Conservation (phyloP, 2,888 invertebrate genomes). For the Drosophila putrida region DNA sequence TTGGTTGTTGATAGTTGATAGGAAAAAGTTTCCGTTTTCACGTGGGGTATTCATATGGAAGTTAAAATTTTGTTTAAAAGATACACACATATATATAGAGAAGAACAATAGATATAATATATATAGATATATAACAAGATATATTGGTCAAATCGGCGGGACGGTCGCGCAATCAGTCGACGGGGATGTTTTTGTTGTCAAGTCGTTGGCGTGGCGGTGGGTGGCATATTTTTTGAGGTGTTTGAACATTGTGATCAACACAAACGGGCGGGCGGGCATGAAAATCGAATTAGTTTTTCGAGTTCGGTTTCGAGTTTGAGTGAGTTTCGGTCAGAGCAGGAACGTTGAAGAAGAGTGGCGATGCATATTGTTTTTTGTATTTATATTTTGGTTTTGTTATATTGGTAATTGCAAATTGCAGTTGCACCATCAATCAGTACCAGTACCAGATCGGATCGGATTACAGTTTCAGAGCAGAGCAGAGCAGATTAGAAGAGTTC, state of each 20-base stretch:
- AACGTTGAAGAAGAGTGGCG: conserved; percentile 78
- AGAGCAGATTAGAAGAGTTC: conserved; percentile 77
- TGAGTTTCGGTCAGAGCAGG: conserved; percentile 72
- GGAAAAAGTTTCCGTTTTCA: conserved; percentile 36
- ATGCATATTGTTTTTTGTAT: conserved; percentile 39
- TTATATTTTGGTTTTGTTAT: conserved; percentile 12
- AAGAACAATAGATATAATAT: conserved; percentile 23
- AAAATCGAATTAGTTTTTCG: conserved; percentile 43
- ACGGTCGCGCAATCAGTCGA: conserved; percentile 76
- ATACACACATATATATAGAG: conserved; percentile 30
- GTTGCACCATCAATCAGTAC: conserved; percentile 79
- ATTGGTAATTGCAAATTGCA: conserved; percentile 53
- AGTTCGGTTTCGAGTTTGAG: conserved; percentile 47
- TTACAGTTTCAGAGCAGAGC: conserved; percentile 77
- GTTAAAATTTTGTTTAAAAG: conserved; percentile 17
- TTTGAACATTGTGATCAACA: conserved; percentile 46
- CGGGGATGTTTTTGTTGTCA: conserved; percentile 70
- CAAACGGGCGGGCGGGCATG: conserved; percentile 47
- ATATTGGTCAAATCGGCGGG: conserved; percentile 70
- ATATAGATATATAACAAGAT: conserved; percentile 25
- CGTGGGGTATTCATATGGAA: conserved; percentile 16
- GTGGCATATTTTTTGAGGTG: conserved; percentile 38
- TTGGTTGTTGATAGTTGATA: conserved; percentile 10
- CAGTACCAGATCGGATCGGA: conserved; percentile 77
- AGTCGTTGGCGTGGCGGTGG: conserved; percentile 74